phyloP scores from a whole-genome alignment of 2,797 vertebrate species.

The Peromyscus nudipes region DNA sequence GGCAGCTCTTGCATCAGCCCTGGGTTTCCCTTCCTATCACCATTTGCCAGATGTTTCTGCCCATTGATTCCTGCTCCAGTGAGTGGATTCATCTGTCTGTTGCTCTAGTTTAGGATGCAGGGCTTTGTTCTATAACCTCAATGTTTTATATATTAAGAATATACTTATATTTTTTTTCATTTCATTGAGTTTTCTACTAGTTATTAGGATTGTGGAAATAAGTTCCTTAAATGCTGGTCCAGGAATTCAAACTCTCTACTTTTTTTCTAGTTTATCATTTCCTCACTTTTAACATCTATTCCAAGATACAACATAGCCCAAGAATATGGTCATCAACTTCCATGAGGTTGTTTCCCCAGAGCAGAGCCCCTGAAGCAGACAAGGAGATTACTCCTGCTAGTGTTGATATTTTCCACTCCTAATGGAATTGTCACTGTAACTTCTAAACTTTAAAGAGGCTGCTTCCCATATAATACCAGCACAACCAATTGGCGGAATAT shows the following conservation, averaged over 20 bases:
- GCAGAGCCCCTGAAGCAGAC: neutral
- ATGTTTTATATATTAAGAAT: neutral
- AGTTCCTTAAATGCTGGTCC: neutral
- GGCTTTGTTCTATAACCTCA: neutral
- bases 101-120: neutral
- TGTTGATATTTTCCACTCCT: neutral
- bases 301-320: neutral
- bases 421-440: neutral
- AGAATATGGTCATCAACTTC: neutral
- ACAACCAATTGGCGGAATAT: neutral
- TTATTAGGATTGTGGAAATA: neutral
- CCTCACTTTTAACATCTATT: neutral
- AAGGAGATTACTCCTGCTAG: neutral
- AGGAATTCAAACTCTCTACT: neutral
- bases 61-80: neutral
- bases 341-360: neutral
- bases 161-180: neutral
- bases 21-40: neutral
- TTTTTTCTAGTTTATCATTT: constrained; percentile 10
- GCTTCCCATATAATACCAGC: neutral
- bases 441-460: neutral
- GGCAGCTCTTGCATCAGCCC: neutral
- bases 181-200: neutral
- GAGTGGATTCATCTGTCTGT: neutral
- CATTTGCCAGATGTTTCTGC: neutral